Conservation (phyloP, 1,140 invertebrate species). For the Leptestheria dahalacensis region DNA sequence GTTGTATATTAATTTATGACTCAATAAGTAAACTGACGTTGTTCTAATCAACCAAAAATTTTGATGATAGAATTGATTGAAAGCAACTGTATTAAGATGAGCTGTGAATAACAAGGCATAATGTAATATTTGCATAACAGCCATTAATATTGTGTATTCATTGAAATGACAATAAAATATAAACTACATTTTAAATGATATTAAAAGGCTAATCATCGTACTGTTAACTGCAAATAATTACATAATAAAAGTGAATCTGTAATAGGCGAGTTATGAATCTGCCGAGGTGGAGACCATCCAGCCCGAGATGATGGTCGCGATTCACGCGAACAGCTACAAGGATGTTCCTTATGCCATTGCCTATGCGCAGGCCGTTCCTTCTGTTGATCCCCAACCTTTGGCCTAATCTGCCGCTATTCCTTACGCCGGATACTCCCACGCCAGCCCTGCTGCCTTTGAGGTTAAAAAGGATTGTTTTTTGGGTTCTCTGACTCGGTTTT, state of each 20-base stretch:
- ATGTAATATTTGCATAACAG: no score
- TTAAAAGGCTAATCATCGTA: not conserved
- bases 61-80: no score
- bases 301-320: not conserved
- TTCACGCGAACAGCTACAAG: conserved; percentile 1
- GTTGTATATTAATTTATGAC: no score
- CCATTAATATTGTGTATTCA: no score
- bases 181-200: no score
- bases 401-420: not conserved
- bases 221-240: not conserved
- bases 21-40: no score
- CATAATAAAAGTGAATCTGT: not conserved
- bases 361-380: not conserved
- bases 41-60: no score
- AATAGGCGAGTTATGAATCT: not conserved
- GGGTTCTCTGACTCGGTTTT: no score
- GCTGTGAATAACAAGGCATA: no score
- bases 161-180: no score
- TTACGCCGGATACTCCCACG: not conserved
- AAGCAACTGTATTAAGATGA: no score
- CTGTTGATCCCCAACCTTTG: not conserved
- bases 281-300: conserved; percentile 5
- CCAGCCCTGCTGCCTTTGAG: not conserved
- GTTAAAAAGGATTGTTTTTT: not conserved
- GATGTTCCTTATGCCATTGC: conserved; percentile 1